Base-by-base conservation (phyloP, 1,140 invertebrate genomes). In the Acyrthosiphon pisum region DNA sequence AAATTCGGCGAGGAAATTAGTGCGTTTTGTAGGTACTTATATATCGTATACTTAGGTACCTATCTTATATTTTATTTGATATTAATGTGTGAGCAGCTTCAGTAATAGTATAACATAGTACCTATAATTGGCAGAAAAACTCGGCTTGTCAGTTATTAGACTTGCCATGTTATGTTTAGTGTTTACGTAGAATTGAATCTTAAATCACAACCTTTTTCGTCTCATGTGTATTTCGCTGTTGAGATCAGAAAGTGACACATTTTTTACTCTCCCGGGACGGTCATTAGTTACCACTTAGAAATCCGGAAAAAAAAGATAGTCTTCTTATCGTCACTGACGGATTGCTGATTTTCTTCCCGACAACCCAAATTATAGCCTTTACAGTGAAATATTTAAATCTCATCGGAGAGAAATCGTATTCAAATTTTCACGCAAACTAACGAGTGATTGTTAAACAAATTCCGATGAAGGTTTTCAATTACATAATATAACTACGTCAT, bases 201-300 rank as follows among this genome's bases (percentile, higher is more conserved):
- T 44, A 41, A 41, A 83, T 37, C 81, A 41, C 35, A 41, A 83
- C 81, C n/a, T 37, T 83, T 83, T 83, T 83, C 22, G 9, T 41
- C 37, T 8, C 20, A 83, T 83, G 37, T 41, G 20, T 41, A 11
- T 84, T 84, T 41, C 41, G 37, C 8, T 44, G 23, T 41, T 11
- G 37, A 76, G 60, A 30, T 44, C 41, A 48, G 44, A 48, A 87
- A 87, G 14, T 48, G 84, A 87, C 84, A 46, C 11, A 18, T 87
- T 87, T 26, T 46, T 18, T 48, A 46, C 44, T 87, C 41, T 44
- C 44, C 4, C 6, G 84, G 41, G 84, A 87, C 44, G 44, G 14
- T 87, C 84, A n/a, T 87, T 87, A 87, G 84, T 87, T 30, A 20
- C 44, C 44, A 46, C 84, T 44, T 46, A 87, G 84, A 46, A 48